Evolutionary conservation across 1,140 invertebrate genomes (phyloP).

Genomic region (Drosophila rufa): DNA sequence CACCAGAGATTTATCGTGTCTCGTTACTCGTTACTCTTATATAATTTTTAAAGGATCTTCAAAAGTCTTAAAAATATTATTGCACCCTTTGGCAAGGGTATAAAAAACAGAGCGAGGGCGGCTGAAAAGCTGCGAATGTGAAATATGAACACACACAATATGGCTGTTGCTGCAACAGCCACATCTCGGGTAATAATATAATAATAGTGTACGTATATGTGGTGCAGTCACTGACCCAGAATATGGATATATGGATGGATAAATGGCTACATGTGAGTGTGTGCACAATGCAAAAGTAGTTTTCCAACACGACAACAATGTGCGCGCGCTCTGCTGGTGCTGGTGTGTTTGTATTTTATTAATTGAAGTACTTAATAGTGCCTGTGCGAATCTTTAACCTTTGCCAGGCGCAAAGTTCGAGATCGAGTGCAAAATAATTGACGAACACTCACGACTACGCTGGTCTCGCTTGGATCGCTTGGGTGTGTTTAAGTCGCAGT

Average conservation of each 20-base stretch:
- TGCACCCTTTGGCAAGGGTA: neutral
- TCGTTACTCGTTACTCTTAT: neutral
- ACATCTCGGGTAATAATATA: constrained; percentile 43
- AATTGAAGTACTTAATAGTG: constrained; percentile 58
- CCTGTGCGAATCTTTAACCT: constrained; percentile 67
- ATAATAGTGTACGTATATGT: constrained; percentile 41
- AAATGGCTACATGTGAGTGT: neutral
- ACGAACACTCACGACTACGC: constrained; percentile 35
- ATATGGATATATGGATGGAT: constrained; percentile 35
- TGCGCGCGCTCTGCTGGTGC: neutral
- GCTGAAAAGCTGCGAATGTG: constrained; percentile 8
- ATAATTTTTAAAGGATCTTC: neutral
- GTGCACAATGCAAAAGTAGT: constrained; percentile 67
- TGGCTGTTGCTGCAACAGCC: constrained; percentile 33
- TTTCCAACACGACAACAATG: constrained; percentile 50
- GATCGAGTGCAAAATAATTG: constrained; percentile 80
- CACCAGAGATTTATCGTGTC: neutral
- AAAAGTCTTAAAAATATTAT: neutral
- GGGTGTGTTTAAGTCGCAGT: constrained; percentile 20
- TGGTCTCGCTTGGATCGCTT: neutral
- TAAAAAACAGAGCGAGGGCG: constrained; percentile 29
- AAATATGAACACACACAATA: constrained; percentile 56
- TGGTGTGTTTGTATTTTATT: constrained; percentile 41
- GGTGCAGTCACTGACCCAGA: constrained; percentile 74
- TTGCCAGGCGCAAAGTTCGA: constrained; percentile 71